These are phyloP conservation scores for Alligator sinensis DNA, from an alignment of 2,113 vertebrate genomes.

Conservation along the genomic window DNA sequence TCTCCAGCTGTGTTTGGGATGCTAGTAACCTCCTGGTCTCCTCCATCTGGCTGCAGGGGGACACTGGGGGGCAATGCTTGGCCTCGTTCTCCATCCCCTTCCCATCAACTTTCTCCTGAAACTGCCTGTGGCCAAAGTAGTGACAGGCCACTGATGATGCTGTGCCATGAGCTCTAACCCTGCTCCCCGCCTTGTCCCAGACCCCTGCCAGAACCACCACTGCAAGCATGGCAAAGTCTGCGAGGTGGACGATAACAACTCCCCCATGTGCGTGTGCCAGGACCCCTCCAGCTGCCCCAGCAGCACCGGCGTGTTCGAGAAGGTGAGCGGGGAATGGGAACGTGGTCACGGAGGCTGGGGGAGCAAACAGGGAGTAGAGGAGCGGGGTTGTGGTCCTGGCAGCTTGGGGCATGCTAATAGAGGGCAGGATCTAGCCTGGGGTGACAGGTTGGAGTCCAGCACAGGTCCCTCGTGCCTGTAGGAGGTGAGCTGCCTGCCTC, in stretches of 20 bases:
- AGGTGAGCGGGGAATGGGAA: constrained; percentile 79
- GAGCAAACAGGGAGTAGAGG: background rate
- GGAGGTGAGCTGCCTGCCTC: rapidly evolving
- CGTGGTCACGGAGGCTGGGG: no score
- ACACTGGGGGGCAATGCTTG: background rate
- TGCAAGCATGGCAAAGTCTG: constrained; percentile 99
- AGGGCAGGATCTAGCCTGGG: background rate
- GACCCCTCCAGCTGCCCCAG: constrained; percentile 91
- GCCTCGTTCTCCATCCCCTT: no score
- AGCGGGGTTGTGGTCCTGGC: background rate
- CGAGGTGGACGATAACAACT: constrained; percentile 93
- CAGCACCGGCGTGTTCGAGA: constrained; percentile 89
- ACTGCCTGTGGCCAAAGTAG: background rate
- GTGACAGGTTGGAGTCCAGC: background rate
- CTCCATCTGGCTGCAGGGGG: background rate
- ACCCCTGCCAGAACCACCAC: constrained; percentile 94
- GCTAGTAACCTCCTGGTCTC: background rate
- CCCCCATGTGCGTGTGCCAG: constrained; percentile 97
- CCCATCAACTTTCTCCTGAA: no score
- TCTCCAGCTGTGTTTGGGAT: background rate
- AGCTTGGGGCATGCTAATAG: background rate
- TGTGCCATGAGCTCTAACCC: constrained; percentile 5
- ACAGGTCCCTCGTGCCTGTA: background rate
- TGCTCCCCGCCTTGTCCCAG: constrained; percentile 70
- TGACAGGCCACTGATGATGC: rapidly evolving